These are phyloP conservation scores for Norana najaformis DNA, from an alignment of 2,888 invertebrate genomes.

Conservation along the genomic window DNA sequence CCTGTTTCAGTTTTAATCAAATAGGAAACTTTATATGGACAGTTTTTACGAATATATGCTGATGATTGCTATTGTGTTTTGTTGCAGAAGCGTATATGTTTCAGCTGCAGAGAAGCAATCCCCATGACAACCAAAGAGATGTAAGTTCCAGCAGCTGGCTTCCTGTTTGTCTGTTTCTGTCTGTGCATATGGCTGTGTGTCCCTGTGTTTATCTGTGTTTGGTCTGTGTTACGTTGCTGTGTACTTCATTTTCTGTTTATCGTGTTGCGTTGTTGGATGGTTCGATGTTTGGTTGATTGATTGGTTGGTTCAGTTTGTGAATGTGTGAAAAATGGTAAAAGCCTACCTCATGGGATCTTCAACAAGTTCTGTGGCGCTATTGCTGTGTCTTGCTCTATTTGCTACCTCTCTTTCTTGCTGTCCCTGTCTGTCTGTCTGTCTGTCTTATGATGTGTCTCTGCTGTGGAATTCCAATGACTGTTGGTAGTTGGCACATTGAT, in stretches of 20 bases:
- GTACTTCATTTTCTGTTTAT: background rate
- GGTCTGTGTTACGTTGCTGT: background rate
- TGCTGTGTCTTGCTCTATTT: no score
- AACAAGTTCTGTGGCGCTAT: background rate
- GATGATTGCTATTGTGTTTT: background rate
- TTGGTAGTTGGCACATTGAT: background rate
- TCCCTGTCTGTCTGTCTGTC: background rate
- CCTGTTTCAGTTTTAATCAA: background rate
- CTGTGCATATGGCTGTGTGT: background rate
- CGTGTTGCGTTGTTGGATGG: background rate
- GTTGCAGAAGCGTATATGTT: background rate
- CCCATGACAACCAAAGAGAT: constrained; percentile 4
- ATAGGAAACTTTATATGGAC: background rate
- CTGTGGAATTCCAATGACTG: background rate
- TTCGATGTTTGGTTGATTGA: background rate
- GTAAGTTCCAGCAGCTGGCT: background rate
- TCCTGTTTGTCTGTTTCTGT: background rate
- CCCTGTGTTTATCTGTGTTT: background rate
- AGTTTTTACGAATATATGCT: background rate
- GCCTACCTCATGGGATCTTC: background rate
- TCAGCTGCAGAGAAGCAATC: background rate
- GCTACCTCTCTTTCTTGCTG: no score
- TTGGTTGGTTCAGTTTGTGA: background rate
- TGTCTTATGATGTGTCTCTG: background rate
- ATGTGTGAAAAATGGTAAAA: background rate